phyloP scores from a whole-genome alignment of 2,113 vertebrate species.

The Chelonoidis abingdonii region DNA sequence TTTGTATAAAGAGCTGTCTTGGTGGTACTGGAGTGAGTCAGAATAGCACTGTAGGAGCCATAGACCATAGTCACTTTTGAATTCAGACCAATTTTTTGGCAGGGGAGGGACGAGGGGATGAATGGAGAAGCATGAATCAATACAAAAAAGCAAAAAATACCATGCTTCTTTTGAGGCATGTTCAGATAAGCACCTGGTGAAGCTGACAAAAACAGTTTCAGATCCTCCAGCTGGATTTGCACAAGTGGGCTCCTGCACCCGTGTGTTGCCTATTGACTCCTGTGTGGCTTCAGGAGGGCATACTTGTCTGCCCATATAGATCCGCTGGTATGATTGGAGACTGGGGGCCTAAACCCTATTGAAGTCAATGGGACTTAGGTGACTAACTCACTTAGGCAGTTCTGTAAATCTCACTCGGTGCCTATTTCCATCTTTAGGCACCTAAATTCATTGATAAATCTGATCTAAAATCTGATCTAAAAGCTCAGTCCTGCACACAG shows the following conservation, averaged over 20 bases:
- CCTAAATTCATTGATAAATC: not conserved
- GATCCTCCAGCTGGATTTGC: not conserved
- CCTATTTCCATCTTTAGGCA: not conserved
- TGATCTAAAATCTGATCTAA: not conserved
- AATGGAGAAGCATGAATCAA: not conserved
- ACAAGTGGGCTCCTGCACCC: not conserved
- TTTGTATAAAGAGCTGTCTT: conserved; percentile 35
- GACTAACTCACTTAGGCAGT: not conserved
- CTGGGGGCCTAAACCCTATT: not conserved
- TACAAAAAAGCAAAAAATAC: not conserved
- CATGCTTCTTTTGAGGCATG: not conserved
- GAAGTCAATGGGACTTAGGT: not conserved
- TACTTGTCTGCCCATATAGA: not conserved
- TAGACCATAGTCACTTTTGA: not conserved
- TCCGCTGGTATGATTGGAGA: not conserved
- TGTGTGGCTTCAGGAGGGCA: not conserved
- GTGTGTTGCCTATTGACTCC: not conserved
- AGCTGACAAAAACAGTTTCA: not conserved
- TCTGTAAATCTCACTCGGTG: not conserved
- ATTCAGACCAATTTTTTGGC: too few relatives aligned
- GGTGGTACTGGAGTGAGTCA: not conserved
- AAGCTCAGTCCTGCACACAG: not conserved
- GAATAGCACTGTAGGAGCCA: not conserved
- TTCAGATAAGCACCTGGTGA: not conserved
- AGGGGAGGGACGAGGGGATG: not conserved